Evolutionary conservation across 2,113 vertebrate genomes (phyloP).

Genomic region (Xyliphius kryptos): DNA sequence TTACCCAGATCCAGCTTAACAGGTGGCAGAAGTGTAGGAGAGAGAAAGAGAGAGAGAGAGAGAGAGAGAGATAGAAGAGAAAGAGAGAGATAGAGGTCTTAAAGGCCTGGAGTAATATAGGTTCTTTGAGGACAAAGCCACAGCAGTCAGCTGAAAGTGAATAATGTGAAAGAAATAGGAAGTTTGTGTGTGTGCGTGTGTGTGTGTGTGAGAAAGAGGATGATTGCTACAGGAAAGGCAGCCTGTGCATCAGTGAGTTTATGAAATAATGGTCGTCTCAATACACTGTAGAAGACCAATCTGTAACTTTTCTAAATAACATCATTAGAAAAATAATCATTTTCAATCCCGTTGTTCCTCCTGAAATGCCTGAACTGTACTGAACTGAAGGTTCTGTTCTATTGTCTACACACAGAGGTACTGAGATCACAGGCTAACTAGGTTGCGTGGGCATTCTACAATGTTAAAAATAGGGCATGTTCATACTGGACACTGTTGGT

Average conservation of each 20-base stretch:
- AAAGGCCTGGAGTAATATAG: conserved; percentile 5
- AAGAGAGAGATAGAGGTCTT: neutral
- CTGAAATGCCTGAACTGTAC: too few species aligned
- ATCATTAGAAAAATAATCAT: neutral
- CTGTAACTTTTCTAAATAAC: neutral
- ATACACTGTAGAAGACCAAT: neutral
- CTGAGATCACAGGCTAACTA: neutral
- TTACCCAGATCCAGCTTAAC: conserved; percentile 3
- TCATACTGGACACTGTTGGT: too few species aligned
- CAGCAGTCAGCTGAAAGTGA: neutral
- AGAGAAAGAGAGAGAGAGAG: conserved; percentile 1
- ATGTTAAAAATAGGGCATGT: too few species aligned
- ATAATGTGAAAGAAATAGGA: conserved; percentile 20
- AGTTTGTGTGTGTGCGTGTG: neutral
- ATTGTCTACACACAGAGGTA: neutral
- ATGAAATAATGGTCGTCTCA: neutral
- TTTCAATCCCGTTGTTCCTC: neutral
- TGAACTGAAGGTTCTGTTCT: neutral
- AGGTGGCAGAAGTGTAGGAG: conserved; percentile 7
- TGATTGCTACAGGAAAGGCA: neutral
- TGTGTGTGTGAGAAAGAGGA: too few species aligned
- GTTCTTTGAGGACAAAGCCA: conserved; percentile 15
- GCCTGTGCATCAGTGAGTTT: neutral
- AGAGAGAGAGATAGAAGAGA: too few species aligned
- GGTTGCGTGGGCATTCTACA: neutral